Base-by-base conservation (phyloP, 2,113 vertebrate species). In the Damaliscus lunatus region DNA sequence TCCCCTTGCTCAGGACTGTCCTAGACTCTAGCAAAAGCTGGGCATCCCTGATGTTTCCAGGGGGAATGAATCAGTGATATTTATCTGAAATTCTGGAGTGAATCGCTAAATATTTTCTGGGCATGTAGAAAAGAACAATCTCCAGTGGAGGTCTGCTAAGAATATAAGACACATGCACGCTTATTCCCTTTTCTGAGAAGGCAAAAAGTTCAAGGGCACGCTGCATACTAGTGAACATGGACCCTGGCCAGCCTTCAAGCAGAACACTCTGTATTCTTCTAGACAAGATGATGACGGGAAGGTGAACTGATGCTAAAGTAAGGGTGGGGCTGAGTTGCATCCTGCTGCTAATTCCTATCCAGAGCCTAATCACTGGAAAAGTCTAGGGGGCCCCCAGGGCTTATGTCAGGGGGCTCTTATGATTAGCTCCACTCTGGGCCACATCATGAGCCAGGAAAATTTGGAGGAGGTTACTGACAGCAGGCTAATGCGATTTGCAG, bases 221-320 rank as follows among this genome's bases (percentile, higher is more conserved):
- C 40, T 29, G 21, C 8, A 7, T 0, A 8, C 25, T 3, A 9
- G 50, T 16, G 13, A 7, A 31, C 0, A 6, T 0, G 85, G 74
- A 90, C 84, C 46, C 33, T 7, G 46, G 60, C 21, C 14, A 23
- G 17, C 19, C 60, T n/a, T 4, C 50, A 36, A 48, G 31, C 90
- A 88, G 60, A 33, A 19, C n/a, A 80, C 21, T 5, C 15, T 55
- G 31, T 25, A 6, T 48, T 62, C 82, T 74, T 91, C 60, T 16
- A 52, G 59, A 89, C 33, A 59, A 57, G 60, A 88, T 7, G 50
- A 91, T 6, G 23, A 11, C 0, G 3, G 36, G 55, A 85, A 82
- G 82, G 27, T 7, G 19, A 23, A 67, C 0, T 1, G 31, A 93
- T 2, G 55, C 33, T 50, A 16, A 92, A 64, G 31, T 33, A 67